Evolutionary conservation across 2,797 vertebrate genomes (phyloP), one percentile per base, ranked within the genome.

Genomic region (Lepilemur septentrionalis): DNA sequence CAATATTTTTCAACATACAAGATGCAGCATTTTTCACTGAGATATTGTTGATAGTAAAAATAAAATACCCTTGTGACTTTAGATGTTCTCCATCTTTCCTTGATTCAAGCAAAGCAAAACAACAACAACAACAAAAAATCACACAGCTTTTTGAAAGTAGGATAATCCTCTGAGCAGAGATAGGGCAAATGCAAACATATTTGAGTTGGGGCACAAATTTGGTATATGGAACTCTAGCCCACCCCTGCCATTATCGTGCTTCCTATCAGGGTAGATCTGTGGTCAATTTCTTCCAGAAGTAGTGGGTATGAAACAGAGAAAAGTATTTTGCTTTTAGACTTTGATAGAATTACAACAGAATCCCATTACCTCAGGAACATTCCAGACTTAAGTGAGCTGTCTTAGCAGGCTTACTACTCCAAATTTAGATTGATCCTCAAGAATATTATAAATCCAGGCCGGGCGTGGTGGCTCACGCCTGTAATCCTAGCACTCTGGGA

Each of bases 381-480:
- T 86, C 55, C n/a, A 84, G 46, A 65, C n/a, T 93, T 78, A 80
- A 75, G n/a, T 59, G 43, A 95, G 55, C 11, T 78, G 4, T 28
- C 72, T 94, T 59, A 63, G 41, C 20, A 93, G 23, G 38, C n/a
- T 88, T 20, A 57, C 57, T 65, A 0, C 67, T 84, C 67, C 38
- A 87, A 78, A 92, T 88, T 92, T 69, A 86, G 35, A 84, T 57
- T 50, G 48, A 90, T 90, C 17, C 67, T 93, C 43, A 91, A 41
- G 35, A 95, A 95, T 57, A 65, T 46, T 81, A 72, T 65, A 79
- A 78, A 85, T 43, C 30, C 30, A 38, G 38, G 38, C 38, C 38
- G 38, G 38, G 38, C 38, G 38, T 38, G 38, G 38, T 38, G 38
- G 38, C 38, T 38, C 38, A 38, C 38, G 38, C 38, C 38, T 38